Percentiles rank a stretch among this genome's conserved stretches.
Evolutionary conservation across 2,113 vertebrate species (phyloP).

Genomic region (Coturnix japonica): DNA sequence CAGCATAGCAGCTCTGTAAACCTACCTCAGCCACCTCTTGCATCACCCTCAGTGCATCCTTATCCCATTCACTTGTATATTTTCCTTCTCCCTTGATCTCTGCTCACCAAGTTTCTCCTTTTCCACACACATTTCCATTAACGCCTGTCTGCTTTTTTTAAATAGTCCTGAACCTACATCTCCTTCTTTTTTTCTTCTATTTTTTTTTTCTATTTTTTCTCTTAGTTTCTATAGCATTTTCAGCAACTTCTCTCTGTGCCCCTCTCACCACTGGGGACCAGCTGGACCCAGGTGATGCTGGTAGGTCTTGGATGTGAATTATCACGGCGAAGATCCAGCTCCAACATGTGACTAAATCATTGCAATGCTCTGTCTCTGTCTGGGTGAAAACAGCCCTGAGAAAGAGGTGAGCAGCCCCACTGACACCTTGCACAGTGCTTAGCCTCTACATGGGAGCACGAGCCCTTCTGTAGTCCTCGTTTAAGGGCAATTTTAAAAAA

Average conservation of each 20-base stretch:
- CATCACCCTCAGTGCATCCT: neutral
- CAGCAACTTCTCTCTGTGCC: neutral
- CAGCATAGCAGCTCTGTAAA: neutral
- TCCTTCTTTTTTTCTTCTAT: neutral
- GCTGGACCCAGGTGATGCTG: neutral
- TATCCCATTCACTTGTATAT: neutral
- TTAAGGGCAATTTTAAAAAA: neutral
- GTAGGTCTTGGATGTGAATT: neutral
- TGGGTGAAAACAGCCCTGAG: accelerated
- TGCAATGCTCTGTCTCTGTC: neutral
- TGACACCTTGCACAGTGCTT: accelerated
- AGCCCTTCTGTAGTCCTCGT: neutral
- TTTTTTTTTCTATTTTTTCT: neutral
- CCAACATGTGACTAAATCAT: accelerated
- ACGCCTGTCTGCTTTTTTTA: neutral
- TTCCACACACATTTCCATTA: neutral
- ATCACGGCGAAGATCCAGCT: conserved; percentile 5
- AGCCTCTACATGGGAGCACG: neutral
- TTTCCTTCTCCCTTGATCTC: neutral
- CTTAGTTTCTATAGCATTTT: neutral
- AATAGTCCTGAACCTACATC: neutral
- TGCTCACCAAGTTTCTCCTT: neutral
- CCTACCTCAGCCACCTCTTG: neutral
- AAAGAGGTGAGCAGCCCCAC: accelerated
- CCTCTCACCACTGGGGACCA: neutral